A percentile compares a stretch with the other conserved stretches of the same genome.
Evolutionary conservation across 2,888 invertebrate species (phyloP).

Genomic region (Eueremaeus valkanovi): DNA sequence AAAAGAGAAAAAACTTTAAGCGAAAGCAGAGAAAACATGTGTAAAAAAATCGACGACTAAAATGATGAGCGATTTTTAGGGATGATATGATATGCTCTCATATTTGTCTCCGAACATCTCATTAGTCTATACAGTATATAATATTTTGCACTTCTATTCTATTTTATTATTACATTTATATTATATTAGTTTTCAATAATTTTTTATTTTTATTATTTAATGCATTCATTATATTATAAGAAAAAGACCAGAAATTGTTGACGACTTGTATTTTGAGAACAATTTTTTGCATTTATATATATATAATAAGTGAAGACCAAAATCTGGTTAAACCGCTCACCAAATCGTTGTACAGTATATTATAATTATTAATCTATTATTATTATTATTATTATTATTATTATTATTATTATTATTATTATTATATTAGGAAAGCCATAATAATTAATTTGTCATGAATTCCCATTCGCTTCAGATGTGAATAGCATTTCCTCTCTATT

Average conservation of each 20-base stretch:
- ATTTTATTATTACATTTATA: neutral
- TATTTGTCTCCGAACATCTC: slow-evolving; percentile 2
- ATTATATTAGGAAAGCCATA: slow-evolving; percentile 17
- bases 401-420: neutral
- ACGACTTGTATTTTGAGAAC: slow-evolving; percentile 11
- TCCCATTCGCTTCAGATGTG: neutral
- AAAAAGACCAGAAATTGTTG: neutral
- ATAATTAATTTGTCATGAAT: neutral
- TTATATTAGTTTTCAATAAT: neutral
- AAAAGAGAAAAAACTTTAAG: neutral
- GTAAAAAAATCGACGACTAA: neutral
- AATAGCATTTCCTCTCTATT: neutral
- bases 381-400: slow-evolving; percentile 9
- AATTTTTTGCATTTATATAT: slow-evolving; percentile 7
- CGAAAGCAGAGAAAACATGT: neutral
- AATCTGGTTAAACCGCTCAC: slow-evolving; percentile 18
- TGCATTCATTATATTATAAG: neutral
- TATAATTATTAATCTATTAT: slow-evolving; percentile 6
- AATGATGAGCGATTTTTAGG: neutral
- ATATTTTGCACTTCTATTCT: slow-evolving; percentile 6
- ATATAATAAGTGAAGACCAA: neutral
- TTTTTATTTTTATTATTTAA: neutral
- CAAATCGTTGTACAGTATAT: slow-evolving; percentile 22
- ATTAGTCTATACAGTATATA: neutral
- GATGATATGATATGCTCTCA: neutral